A percentile compares a stretch with the other conserved stretches of the same genome.
These are phyloP conservation scores for Sycobia sp. DNA, from an alignment of 1,140 invertebrate genomes.

Conservation along the genomic window DNA sequence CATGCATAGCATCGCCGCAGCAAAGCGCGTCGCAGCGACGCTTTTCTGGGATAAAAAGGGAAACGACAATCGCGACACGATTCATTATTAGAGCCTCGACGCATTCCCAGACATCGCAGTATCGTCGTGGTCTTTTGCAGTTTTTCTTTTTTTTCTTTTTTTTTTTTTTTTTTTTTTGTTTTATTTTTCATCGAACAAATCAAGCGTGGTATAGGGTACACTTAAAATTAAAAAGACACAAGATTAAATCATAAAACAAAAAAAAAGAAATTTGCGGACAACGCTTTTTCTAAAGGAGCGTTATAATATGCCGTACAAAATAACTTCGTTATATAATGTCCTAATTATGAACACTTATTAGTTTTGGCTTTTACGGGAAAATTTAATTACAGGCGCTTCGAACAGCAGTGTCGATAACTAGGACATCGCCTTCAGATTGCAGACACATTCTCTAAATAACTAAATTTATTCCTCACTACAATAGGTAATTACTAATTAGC, in stretches of 20 bases:
- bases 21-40: slow-evolving; percentile 1
- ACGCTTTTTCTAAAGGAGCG: no score
- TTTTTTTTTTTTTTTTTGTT: slow-evolving; percentile 1
- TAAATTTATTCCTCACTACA: slow-evolving; percentile 19
- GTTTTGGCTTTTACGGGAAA: slow-evolving; percentile 14
- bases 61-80: slow-evolving; percentile 13
- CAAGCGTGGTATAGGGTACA: background rate
- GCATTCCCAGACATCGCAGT: slow-evolving; percentile 16
- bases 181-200: background rate
- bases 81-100: slow-evolving; percentile 11
- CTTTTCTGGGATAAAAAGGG: slow-evolving; percentile 1
- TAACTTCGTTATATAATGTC: slow-evolving; percentile 10
- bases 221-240: background rate
- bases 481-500: slow-evolving; percentile 28
- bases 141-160: background rate
- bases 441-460: slow-evolving; percentile 6
- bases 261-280: no score
- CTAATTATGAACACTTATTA: slow-evolving; percentile 9
- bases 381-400: background rate
- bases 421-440: background rate
- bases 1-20: slow-evolving; percentile 21
- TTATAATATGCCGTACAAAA: no score
- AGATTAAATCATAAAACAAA: slow-evolving; percentile 4
- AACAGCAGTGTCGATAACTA: slow-evolving; percentile 1
- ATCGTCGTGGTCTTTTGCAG: background rate